Evolutionary conservation across 2,797 vertebrate genomes (phyloP), one percentile per base, ranked within the genome.

Genomic region (Sebastes oblongus): DNA sequence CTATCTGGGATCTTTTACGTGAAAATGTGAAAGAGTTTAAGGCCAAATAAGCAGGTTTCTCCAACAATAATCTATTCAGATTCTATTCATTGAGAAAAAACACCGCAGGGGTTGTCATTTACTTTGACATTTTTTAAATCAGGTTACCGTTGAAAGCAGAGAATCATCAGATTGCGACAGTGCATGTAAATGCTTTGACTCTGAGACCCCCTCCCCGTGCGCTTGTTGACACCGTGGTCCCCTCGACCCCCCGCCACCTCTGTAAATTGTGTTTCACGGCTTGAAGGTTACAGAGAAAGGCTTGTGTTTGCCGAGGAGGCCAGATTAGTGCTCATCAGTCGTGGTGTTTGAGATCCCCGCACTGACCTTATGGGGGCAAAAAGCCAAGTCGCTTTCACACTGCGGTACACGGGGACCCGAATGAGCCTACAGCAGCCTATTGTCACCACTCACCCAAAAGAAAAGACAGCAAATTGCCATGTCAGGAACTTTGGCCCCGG

Each of bases 281-380:
- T 92, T 90, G 88, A 89, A 92, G 89, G 86, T 93, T 90, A 86
- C 87, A 91, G 80, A 92, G 92, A 90, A 95, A 91, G 89, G 88
- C 85, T 75, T 68, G 72, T 88, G 84, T 93, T 93, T 92, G 92
- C 88, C 78, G 89, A 92, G 94, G 92, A 94, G 93, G 93, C 95
- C 94, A 94, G 97, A 98, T 97, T 97, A 97, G 95, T 91, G 96
- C 95, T 97, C 97, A 98, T 97, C 97, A 97, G 94, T 95, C 79
- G 92, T 84, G 89, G 90, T 92, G 93, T 95, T 95, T 92, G 93
- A 96, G 95, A 93, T 94, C 93, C 92, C 92, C 81, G 92, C 89
- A 77, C 93, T 91, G 94, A 90, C 89, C 89, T 88, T 88, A 74
- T 8, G 18, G 86, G 95, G 95, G 95, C 88, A 92, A 96, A 95